Conservation (phyloP, 2,797 vertebrate species). For the Garrulus glandarius region DNA sequence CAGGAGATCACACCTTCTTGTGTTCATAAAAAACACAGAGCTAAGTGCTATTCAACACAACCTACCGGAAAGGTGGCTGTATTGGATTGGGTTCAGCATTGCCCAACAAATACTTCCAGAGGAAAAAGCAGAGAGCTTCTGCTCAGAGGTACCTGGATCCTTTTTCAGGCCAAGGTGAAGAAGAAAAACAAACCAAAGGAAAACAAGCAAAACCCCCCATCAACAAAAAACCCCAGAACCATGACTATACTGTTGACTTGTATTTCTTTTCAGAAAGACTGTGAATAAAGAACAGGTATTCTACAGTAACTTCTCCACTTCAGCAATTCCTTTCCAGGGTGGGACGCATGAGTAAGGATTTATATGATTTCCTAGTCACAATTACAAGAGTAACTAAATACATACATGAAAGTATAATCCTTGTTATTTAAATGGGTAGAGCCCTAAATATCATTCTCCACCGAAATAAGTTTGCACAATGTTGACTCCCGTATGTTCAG, state of each 20-base stretch:
- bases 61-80: background rate
- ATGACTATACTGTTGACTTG: background rate
- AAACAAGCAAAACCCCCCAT: background rate
- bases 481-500: rapidly evolving
- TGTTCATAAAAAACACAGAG: background rate
- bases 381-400: background rate
- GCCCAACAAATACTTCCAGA: background rate
- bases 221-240: rapidly evolving
- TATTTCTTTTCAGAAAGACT: background rate
- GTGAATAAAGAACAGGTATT: background rate
- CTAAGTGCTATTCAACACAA: background rate
- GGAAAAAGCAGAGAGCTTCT: background rate
- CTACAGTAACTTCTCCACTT: background rate
- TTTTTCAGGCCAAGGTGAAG: background rate
- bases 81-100: background rate
- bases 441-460: background rate
- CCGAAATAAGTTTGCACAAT: rapidly evolving
- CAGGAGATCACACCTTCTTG: background rate
- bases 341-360: background rate
- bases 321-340: background rate
- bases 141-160: rapidly evolving
- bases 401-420: background rate
- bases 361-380: rapidly evolving
- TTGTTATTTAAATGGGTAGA: background rate
- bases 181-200: background rate